Evolutionary conservation across 2,113 vertebrate species (phyloP).

Genomic region (Otis tarda): DNA sequence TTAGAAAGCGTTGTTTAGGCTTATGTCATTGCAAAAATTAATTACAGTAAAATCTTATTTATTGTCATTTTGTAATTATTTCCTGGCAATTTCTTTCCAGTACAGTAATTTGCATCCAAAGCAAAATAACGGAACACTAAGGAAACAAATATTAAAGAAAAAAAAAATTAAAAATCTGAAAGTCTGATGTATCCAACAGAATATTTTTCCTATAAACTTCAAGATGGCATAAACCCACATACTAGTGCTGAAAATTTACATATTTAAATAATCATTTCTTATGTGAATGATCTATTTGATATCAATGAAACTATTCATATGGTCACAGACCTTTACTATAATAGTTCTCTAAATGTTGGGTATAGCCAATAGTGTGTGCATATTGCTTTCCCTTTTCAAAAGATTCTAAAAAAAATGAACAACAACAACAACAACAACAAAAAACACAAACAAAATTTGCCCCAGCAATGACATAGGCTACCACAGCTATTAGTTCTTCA

Average conservation of each 20-base stretch:
- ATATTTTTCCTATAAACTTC: not conserved
- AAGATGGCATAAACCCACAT: not conserved
- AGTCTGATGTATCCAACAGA: not conserved
- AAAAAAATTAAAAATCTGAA: not conserved
- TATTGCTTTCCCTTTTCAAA: not conserved
- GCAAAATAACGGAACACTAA: not conserved
- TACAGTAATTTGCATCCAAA: not conserved
- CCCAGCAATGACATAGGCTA: not conserved
- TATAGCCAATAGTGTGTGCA: not conserved
- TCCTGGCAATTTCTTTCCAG: not conserved
- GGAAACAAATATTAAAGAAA: not conserved
- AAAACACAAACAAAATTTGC: rapidly evolving
- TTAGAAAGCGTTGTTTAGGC: not conserved
- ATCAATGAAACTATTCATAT: not conserved
- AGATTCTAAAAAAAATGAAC: too few species aligned
- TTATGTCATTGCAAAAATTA: not conserved
- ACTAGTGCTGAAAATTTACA: not conserved
- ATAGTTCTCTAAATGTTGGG: not conserved
- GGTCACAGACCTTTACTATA: not conserved
- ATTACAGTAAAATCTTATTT: not conserved
- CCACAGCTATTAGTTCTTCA: not conserved
- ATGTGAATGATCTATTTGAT: not conserved
- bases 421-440: not conserved
- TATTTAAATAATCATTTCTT: not conserved
- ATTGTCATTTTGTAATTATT: not conserved